Base-by-base conservation (phyloP, 2,888 invertebrate species). In the Ochropacha duplaris region DNA sequence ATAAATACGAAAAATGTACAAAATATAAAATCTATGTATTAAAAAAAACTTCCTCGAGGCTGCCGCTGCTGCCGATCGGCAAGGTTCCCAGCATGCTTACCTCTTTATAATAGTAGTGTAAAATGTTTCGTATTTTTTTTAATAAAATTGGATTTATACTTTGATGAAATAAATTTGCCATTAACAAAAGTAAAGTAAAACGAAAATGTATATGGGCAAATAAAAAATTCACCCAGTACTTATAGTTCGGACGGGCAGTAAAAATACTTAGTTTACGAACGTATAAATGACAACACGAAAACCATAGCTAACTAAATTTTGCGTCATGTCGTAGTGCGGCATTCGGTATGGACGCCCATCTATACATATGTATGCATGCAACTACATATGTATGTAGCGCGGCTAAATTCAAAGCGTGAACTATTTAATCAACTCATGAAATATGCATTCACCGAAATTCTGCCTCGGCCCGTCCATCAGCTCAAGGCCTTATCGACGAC, bases 381-480 rank as follows among this genome's bases (percentile, higher is more conserved):
- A 60, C 59, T 72, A 75, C 72, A 44, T 39, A 39, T 44, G 76
- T 78, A 77, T 78, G 76, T 75, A 74, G 66, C 71, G 70, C 72
- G 72, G 71, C 76, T 77, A 81, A 86, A 85, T 88, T 81, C 84
- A 85, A 84, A 88, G 87, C 86, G 87, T 83, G 84, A 92, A 90
- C 90, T 92, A 92, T 92, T 92, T 91, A 90, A 90, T 90, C 90
- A 90, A 88, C 86, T 91, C 91, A 91, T 90, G 90, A 88, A 91
- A 90, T 90, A 91, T 91, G 88, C 89, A 91, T 91, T 90, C 82
- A 83, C 91, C 90, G 86, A 91, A 91, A 90, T 90, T 89, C 88
- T 78, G 86, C 80, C 82, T 83, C 79, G 78, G 83, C 84, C 85
- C 87, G 87, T 90, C 90, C 90, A 87, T 91, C 91, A 91, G 87